Evolutionary conservation across 2,888 invertebrate species (phyloP).

Genomic region (Xestia sexstrigata): DNA sequence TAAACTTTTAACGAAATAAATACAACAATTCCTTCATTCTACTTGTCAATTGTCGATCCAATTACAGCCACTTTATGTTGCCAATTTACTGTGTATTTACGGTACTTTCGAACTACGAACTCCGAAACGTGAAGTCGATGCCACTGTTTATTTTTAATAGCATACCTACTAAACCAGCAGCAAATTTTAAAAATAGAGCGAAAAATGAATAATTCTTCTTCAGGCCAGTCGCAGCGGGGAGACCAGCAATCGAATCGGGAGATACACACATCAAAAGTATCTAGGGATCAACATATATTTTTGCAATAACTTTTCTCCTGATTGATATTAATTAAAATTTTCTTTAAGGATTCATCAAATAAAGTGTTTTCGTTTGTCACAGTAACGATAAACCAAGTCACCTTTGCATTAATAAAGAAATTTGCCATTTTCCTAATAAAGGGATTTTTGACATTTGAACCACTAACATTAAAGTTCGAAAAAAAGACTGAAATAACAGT

Average conservation of each 20-base stretch:
- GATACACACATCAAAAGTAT: no score
- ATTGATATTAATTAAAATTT: no score
- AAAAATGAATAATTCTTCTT: neutral
- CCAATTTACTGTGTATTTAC: neutral
- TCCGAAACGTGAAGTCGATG: neutral
- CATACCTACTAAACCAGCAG: neutral
- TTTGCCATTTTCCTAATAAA: no score
- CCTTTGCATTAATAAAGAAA: no score
- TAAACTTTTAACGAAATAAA: conserved; percentile 3
- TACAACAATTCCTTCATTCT: neutral
- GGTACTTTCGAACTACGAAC: neutral
- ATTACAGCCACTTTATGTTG: conserved; percentile 21
- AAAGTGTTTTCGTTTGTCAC: no score
- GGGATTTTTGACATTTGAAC: no score
- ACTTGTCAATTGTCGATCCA: conserved; percentile 11
- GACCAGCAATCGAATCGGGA: neutral
- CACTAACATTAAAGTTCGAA: no score
- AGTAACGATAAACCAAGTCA: no score
- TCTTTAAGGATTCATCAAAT: no score
- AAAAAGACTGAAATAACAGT: no score
- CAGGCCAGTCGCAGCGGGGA: neutral
- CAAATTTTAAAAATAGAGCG: neutral
- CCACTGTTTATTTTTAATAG: neutral
- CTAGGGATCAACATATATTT: no score
- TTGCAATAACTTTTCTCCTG: no score